These are phyloP conservation scores for Acronicta aceris DNA, from an alignment of 2,888 invertebrate species.

Conservation along the genomic window DNA sequence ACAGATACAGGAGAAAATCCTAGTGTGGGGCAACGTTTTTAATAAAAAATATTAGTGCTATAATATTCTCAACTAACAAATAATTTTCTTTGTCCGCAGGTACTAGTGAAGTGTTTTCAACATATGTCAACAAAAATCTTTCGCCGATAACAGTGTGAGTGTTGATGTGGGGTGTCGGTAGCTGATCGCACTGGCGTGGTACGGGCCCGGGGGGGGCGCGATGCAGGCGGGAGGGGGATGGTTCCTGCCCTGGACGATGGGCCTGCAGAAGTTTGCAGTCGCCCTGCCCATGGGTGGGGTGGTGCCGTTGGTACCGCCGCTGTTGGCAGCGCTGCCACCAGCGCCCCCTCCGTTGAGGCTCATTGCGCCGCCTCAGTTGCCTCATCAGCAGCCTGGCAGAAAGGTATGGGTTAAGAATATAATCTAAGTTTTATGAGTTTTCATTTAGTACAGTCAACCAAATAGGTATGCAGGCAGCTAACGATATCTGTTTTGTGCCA, in stretches of 20 bases:
- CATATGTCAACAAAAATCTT: slow-evolving; percentile 48
- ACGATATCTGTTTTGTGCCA: too few species aligned
- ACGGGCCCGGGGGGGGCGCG: slow-evolving; percentile 82
- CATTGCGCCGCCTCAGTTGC: slow-evolving; percentile 80
- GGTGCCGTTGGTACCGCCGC: slow-evolving; percentile 81
- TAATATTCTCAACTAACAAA: slow-evolving; percentile 31
- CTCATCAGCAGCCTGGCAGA: slow-evolving; percentile 76
- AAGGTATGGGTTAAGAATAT: slow-evolving; percentile 69
- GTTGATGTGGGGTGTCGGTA: slow-evolving; percentile 75
- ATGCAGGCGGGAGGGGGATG: slow-evolving; percentile 86
- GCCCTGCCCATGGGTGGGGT: slow-evolving; percentile 86
- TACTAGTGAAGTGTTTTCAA: slow-evolving; percentile 74
- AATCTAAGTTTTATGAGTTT: too few species aligned
- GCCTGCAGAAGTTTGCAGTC: slow-evolving; percentile 86
- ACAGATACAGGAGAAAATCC: too few species aligned
- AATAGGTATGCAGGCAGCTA: too few species aligned
- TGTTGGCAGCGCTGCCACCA: slow-evolving; percentile 82
- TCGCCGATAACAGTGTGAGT: slow-evolving; percentile 65
- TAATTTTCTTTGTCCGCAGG: slow-evolving; percentile 74
- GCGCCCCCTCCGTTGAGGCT: slow-evolving; percentile 80
- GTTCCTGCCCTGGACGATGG: slow-evolving; percentile 86
- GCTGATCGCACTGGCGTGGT: slow-evolving; percentile 87
- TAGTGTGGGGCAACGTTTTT: too few species aligned
- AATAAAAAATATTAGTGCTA: too few species aligned
- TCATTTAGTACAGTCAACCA: too few species aligned